Conservation (phyloP, 2,888 invertebrate genomes). For the Folsomia manolachei region DNA sequence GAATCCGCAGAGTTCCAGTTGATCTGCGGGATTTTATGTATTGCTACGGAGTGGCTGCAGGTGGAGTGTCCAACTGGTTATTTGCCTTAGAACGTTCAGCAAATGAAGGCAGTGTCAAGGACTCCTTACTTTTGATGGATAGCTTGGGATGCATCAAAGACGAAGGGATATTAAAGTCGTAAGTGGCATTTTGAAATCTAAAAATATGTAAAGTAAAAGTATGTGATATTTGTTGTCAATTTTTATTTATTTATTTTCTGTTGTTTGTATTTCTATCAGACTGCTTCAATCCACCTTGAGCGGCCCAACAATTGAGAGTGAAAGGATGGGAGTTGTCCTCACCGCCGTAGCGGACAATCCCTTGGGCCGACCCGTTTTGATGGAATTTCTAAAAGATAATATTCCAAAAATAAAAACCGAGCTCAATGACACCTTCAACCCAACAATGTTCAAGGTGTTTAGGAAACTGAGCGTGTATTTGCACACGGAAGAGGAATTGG, state of each 20-base stretch:
- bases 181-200: too few relatives aligned
- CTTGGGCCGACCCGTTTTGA: neutral
- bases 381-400: slow-evolving; percentile 11
- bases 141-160: slow-evolving; percentile 32
- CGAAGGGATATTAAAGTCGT: slow-evolving; percentile 25
- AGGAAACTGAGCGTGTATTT: slow-evolving; percentile 9
- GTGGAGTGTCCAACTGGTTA: slow-evolving; percentile 24
- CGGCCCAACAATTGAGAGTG: slow-evolving; percentile 24
- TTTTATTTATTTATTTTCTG: neutral
- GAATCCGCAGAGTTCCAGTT: slow-evolving; percentile 31
- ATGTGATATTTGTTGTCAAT: too few relatives aligned
- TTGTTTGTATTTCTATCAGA: neutral
- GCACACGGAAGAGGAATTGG: slow-evolving; percentile 29
- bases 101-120: slow-evolving; percentile 22
- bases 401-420: neutral
- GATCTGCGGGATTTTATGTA: slow-evolving; percentile 34
- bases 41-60: slow-evolving; percentile 32
- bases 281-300: slow-evolving; percentile 7
- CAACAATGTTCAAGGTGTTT: neutral
- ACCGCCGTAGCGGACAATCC: slow-evolving; percentile 30
- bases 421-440: neutral
- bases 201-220: too few relatives aligned
- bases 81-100: slow-evolving; percentile 31
- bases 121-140: slow-evolving; percentile 26
- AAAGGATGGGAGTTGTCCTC: slow-evolving; percentile 23